A percentile compares a stretch with the other conserved stretches of the same genome.
Conservation (phyloP, 1,140 invertebrate species). For the Trachymyrmex septentrionalis region DNA sequence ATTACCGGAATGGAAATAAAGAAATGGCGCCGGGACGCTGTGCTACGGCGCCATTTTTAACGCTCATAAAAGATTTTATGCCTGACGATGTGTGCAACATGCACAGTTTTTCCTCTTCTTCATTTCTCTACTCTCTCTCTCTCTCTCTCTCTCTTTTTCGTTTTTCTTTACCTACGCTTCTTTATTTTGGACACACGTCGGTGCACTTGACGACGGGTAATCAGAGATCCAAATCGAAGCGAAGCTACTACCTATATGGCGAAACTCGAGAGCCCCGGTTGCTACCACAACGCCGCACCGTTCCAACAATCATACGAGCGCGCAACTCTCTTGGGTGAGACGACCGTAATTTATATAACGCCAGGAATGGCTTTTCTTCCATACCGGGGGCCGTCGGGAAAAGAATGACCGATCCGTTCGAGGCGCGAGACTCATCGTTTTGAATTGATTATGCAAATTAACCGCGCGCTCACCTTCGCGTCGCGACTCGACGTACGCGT, state of each 20-base stretch:
- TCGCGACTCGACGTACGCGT: conserved; percentile 40
- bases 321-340: conserved; percentile 23
- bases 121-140: background rate
- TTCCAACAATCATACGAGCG: conserved; percentile 29
- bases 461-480: conserved; percentile 58
- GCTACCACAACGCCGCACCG: conserved; percentile 13
- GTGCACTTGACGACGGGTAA: conserved; percentile 23
- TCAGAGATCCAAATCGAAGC: conserved; percentile 46
- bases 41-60: conserved; percentile 57
- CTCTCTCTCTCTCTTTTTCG: background rate
- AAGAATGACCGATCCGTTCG: conserved; percentile 60
- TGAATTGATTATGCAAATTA: conserved; percentile 66
- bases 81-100: background rate
- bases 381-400: conserved; percentile 49
- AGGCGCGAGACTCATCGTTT: conserved; percentile 52
- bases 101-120: conserved; percentile 2
- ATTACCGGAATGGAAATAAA: conserved; percentile 67
- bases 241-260: background rate
- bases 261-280: background rate
- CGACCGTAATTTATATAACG: conserved; percentile 63
- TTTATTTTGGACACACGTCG: conserved; percentile 36
- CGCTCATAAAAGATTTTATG: conserved; percentile 63
- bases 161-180: background rate
- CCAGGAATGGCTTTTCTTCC: conserved; percentile 52
- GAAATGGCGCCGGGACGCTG: conserved; percentile 54